Evolutionary conservation across 2,797 vertebrate genomes (phyloP), one percentile per base, ranked within the genome.

Genomic region (Acestrorhynchus altus): DNA sequence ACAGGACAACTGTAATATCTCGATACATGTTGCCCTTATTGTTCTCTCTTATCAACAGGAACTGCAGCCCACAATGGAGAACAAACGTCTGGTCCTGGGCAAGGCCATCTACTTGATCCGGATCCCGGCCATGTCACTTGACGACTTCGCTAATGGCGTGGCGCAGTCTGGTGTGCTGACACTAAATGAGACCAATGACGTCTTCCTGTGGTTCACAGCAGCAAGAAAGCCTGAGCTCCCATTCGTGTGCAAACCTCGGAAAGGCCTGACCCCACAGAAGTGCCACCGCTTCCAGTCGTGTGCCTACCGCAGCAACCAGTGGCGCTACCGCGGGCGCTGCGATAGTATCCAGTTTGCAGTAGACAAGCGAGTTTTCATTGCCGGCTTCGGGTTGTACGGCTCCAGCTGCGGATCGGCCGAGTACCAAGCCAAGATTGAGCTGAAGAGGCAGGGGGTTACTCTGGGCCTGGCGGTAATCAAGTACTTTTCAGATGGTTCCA

Each of bases 331-430:
- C 1, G 98, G 98, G 4, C 96, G 97, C 71, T 99, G 98, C 0
- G 98, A 99, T 92, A 99, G 96, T 93, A 98, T 99, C 84, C 98
- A 99, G 94, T 99, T 99, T 6, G 97, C 98, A 0, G 96, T 97
- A 3, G 98, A 99, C 82, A 95, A 95, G 44, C 93, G 98, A 2
- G 94, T 99, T 35, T 99, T 99, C 86, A 96, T 99, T 0, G 97
- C 97, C 0, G 98, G 98, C 63, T 99, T 99, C 12, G 97, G 98
- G 4, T 93, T 99, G 0, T 99, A 98, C 0, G 98, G 98, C 65
- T 99, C 98, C 80, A 99, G 97, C 91, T 98, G 97, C 2, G 98
- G 98, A 1, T 98, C 98, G 0, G 95, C 98, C 0, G 98, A 99
- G 80, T 99, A 99, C 90, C 96, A 94, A n/a, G 97, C 96, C 80